These are phyloP conservation scores for Drosophila affinis DNA, from an alignment of 2,888 invertebrate species.

Conservation along the genomic window DNA sequence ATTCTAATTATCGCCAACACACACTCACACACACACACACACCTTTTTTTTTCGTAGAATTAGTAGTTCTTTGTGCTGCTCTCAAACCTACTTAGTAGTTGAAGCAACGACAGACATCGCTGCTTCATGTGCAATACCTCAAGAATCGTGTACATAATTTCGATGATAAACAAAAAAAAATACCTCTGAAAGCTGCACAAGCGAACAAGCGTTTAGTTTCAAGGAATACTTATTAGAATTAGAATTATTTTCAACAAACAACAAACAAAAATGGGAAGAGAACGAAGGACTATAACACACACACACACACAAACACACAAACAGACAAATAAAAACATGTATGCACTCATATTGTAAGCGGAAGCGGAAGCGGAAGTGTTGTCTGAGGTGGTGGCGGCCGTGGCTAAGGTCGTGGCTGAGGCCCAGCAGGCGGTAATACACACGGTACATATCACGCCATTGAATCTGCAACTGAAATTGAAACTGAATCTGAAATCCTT, in stretches of 20 bases:
- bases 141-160: conserved; percentile 55
- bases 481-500: conserved; percentile 16
- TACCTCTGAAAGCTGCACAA: conserved; percentile 45
- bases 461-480: conserved; percentile 2
- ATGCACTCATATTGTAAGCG: conserved; percentile 7
- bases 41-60: conserved; percentile 18
- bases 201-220: conserved; percentile 39
- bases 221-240: conserved; percentile 51
- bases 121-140: conserved; percentile 76
- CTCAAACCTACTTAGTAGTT: conserved; percentile 67
- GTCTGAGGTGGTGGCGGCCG: background rate
- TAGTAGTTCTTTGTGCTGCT: conserved; percentile 46
- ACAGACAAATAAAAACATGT: conserved; percentile 1
- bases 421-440: conserved; percentile 21
- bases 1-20: conserved; percentile 2
- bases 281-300: conserved; percentile 78
- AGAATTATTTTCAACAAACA: conserved; percentile 45
- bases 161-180: conserved; percentile 16
- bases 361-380: background rate
- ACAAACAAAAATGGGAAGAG: conserved; percentile 70
- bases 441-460: conserved; percentile 70
- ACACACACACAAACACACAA: conserved; percentile 35
- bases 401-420: background rate
- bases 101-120: conserved; percentile 52
- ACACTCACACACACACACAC: background rate